A percentile compares a stretch with the other conserved stretches of the same genome.
Evolutionary conservation across 2,888 invertebrate genomes (phyloP).

Genomic region (Parnassius glacialis): DNA sequence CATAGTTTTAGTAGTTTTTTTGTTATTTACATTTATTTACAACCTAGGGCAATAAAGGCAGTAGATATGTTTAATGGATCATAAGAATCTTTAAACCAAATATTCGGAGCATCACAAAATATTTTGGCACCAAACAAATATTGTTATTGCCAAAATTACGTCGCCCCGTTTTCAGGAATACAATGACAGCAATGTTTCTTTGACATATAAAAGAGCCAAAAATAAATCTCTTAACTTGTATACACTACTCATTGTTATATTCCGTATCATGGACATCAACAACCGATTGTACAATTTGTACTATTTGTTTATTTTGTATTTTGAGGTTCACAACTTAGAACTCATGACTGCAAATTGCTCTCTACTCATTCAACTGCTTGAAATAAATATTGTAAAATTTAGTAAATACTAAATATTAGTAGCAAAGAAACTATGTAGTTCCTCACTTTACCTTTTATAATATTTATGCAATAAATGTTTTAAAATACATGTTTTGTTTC

Average conservation of each 20-base stretch:
- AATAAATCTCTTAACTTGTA: no score
- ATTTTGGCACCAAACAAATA: background rate
- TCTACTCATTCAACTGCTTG: background rate
- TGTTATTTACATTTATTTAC: no score
- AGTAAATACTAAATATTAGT: background rate
- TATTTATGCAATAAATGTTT: constrained; percentile 11
- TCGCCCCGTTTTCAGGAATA: no score
- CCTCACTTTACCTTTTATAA: background rate
- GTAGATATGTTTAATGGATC: no score
- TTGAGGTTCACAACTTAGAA: background rate
- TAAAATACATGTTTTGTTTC: constrained; percentile 8
- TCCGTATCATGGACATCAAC: no score
- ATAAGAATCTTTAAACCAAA: background rate
- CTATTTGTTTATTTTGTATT: no score
- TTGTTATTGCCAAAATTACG: background rate
- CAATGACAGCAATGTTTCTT: no score
- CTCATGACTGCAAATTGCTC: constrained; percentile 5
- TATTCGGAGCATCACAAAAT: background rate
- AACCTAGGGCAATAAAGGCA: no score
- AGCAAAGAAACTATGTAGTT: constrained; percentile 1
- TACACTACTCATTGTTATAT: no score
- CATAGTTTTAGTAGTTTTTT: no score
- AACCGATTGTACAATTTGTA: no score
- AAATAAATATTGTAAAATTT: background rate
- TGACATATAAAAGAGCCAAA: no score